These are phyloP conservation scores for Labrus mixtus DNA, from an alignment of 2,113 vertebrate species.

Conservation along the genomic window DNA sequence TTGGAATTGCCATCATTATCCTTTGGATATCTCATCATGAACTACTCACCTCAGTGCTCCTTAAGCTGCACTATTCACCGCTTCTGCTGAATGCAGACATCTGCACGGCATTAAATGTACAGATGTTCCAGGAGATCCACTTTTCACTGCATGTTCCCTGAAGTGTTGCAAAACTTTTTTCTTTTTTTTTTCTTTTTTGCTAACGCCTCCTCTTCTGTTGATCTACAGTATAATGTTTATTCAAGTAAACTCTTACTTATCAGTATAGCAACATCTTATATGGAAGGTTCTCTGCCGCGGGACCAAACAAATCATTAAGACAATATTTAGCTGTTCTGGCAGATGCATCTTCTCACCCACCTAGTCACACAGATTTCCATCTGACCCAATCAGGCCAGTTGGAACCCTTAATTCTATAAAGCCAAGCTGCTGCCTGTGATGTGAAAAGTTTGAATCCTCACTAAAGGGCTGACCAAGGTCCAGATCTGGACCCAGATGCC, in stretches of 20 bases:
- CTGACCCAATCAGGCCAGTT: neutral
- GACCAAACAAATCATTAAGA: neutral
- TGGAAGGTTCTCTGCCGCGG: neutral
- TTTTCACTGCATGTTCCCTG: neutral
- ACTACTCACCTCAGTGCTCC: conserved; percentile 63
- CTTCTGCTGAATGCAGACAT: conserved; percentile 42
- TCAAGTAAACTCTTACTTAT: neutral
- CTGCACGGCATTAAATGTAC: conserved; percentile 39
- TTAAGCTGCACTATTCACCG: conserved; percentile 13
- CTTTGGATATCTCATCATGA: conserved; percentile 69
- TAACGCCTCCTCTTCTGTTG: neutral
- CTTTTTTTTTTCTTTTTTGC: neutral
- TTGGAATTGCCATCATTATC: conserved; percentile 76
- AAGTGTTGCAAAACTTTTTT: neutral
- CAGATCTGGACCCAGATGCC: too few relatives aligned
- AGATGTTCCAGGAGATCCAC: conserved; percentile 39
- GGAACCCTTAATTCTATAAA: neutral
- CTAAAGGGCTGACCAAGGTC: too few relatives aligned
- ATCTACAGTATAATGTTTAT: neutral
- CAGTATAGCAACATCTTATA: neutral
- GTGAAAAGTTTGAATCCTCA: too few relatives aligned
- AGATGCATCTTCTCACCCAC: neutral
- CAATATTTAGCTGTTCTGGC: neutral
- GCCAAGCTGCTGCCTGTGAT: too few relatives aligned
- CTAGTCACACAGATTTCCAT: neutral